phyloP scores from a whole-genome alignment of 2,113 vertebrate genomes.

The Psittacula cyanocephala region DNA sequence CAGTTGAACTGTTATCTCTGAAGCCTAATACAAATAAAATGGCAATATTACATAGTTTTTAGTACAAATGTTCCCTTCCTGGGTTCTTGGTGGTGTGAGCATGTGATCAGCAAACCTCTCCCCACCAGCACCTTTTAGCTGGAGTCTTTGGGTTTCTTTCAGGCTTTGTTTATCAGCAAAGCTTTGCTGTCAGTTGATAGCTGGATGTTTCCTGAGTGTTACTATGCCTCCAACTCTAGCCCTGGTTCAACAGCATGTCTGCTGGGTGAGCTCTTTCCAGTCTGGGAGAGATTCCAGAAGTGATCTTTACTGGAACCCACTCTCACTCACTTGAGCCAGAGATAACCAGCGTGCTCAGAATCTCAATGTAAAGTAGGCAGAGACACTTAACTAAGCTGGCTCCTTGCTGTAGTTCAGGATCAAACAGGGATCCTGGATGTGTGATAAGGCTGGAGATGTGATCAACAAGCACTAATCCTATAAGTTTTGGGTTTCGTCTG shows the following conservation, averaged over 20 bases:
- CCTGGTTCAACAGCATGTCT: background rate
- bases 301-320: background rate
- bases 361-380: background rate
- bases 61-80: background rate
- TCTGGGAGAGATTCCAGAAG: background rate
- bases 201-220: background rate
- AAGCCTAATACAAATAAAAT: background rate
- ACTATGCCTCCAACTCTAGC: background rate
- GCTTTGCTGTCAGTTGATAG: background rate
- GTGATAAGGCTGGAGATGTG: background rate
- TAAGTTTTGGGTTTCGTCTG: background rate
- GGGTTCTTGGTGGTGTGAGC: background rate
- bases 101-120: background rate
- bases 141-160: background rate
- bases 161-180: background rate
- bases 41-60: background rate
- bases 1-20: background rate
- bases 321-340: background rate
- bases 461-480: background rate
- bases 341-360: background rate
- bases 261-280: background rate
- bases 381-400: background rate
- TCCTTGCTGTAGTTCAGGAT: background rate
- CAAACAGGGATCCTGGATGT: background rate
- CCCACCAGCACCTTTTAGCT: background rate